Evolutionary conservation across 1,140 invertebrate genomes (phyloP), one percentile per base, ranked within the genome.

Genomic region (Drosophila triauraria): DNA sequence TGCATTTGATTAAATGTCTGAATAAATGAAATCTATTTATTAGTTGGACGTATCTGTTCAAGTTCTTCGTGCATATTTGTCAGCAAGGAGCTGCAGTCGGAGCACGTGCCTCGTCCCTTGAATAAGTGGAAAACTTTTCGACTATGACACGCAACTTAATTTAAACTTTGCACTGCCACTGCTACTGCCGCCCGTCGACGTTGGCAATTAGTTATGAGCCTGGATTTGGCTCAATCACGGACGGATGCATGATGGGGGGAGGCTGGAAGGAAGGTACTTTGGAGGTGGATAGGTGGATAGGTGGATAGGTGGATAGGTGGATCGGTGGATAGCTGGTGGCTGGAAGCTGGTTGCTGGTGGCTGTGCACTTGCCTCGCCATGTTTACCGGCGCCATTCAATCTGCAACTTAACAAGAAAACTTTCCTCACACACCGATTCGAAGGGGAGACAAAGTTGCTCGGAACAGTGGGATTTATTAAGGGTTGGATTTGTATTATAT

Each of bases 141-240:
- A 74, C 81, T 84, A 84, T 84, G 81, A 84, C 81, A 84, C 81
- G 77, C 81, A 84, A 84, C 81, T 84, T 84, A 84, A 84, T 84
- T 84, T 84, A 84, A 84, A 84, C 72, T 80, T 84, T 84, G 51
- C 72, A 75, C 65, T 44, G 60, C 25, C 20, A 20, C 20, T 20
- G 4, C 27, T 30, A 6, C 67, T 42, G 64, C 56, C 35, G 30
- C 56, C 71, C 35, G 46, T 48, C 61, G 71, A 44, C 68, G 65
- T 59, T 64, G 71, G 81, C 82, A 84, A 84, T 84, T 84, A 84
- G 81, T 84, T 84, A 84, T 84, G 65, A 83, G 62, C 81, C 57
- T 40, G 71, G 62, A 68, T 71, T 70, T 74, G 46, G 43, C 67
- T 72, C 59, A 72, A 72, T 79, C 59, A 48, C 20, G 30, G 38